A percentile compares a stretch with the other conserved stretches of the same genome.
Conservation (phyloP, 2,888 invertebrate species). For the Phytoseiulus persimilis region DNA sequence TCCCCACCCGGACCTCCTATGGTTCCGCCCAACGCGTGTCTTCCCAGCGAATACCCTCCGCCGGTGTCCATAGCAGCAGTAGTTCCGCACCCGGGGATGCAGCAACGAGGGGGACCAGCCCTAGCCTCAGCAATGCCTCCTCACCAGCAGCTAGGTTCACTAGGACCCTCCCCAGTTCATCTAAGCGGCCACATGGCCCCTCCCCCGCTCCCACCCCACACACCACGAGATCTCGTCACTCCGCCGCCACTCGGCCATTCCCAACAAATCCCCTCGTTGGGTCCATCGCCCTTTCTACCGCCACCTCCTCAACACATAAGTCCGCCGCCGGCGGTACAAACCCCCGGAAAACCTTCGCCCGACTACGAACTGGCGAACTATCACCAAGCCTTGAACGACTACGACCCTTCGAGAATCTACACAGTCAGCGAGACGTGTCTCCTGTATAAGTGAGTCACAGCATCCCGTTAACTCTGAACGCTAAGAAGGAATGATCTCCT, state of each 20-base stretch:
- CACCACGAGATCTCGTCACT: conserved; percentile 17
- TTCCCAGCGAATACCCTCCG: conserved; percentile 18
- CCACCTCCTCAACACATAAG: conserved; percentile 25
- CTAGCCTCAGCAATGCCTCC: background rate
- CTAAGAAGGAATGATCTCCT: background rate
- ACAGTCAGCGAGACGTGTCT: conserved; percentile 38
- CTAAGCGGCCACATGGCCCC: conserved; percentile 30
- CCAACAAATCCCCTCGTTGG: conserved; percentile 12
- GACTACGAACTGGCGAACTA: conserved; percentile 35
- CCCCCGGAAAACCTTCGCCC: conserved; percentile 31
- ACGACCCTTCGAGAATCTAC: conserved; percentile 29
- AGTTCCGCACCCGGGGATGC: conserved; percentile 14
- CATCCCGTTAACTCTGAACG: background rate
- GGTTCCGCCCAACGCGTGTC: conserved; percentile 30
- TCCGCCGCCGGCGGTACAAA: conserved; percentile 19
- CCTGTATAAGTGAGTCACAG: conserved; percentile 23
- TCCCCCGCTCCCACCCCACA: conserved; percentile 19
- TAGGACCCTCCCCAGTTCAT: conserved; percentile 10
- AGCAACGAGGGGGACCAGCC: conserved; percentile 11
- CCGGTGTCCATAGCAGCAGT: conserved; percentile 8
- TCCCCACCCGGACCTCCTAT: conserved; percentile 27
- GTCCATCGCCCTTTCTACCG: background rate
- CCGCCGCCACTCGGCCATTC: conserved; percentile 16
- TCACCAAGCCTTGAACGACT: conserved; percentile 27
- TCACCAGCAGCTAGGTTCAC: background rate